Evolutionary conservation across 2,113 vertebrate species (phyloP).

Genomic region (zebrafish (Danio rerio)): DNA sequence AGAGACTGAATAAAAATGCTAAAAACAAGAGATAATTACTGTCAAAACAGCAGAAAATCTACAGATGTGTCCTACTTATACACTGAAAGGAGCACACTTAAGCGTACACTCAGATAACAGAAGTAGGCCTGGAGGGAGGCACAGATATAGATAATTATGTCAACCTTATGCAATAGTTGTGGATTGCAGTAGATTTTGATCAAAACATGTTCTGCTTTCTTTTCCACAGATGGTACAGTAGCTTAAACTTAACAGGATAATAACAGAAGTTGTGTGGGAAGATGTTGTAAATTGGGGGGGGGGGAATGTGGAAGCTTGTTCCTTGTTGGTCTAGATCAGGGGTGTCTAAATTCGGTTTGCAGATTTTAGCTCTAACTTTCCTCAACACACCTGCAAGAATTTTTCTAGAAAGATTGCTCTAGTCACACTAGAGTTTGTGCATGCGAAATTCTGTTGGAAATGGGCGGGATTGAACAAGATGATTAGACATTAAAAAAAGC

Average conservation of each 20-base stretch:
- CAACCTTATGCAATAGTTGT: neutral
- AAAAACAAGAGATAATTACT: slow-evolving; percentile 5
- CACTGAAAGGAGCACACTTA: neutral
- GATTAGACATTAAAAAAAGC: too few species aligned
- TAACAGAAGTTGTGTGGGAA: slow-evolving; percentile 39
- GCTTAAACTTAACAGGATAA: neutral
- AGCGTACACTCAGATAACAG: slow-evolving; percentile 2
- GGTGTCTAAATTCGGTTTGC: too few species aligned
- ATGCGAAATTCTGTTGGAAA: too few species aligned
- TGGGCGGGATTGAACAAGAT: too few species aligned
- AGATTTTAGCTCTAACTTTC: too few species aligned
- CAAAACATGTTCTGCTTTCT: slow-evolving; percentile 21
- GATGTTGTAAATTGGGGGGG: neutral
- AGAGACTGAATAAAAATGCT: slow-evolving; percentile 17
- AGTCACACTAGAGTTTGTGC: too few species aligned
- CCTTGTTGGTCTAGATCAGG: too few species aligned
- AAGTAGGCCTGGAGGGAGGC: slow-evolving; percentile 24
- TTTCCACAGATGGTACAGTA: neutral
- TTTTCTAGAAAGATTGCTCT: too few species aligned
- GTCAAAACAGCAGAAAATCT: slow-evolving; percentile 10
- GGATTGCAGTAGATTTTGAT: slow-evolving; percentile 22
- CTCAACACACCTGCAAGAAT: too few species aligned
- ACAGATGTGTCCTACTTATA: slow-evolving; percentile 37
- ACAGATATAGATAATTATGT: slow-evolving; percentile 28
- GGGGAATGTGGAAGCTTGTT: neutral